phyloP scores from a whole-genome alignment of 2,113 vertebrate genomes.

The Thomomys bottae region DNA sequence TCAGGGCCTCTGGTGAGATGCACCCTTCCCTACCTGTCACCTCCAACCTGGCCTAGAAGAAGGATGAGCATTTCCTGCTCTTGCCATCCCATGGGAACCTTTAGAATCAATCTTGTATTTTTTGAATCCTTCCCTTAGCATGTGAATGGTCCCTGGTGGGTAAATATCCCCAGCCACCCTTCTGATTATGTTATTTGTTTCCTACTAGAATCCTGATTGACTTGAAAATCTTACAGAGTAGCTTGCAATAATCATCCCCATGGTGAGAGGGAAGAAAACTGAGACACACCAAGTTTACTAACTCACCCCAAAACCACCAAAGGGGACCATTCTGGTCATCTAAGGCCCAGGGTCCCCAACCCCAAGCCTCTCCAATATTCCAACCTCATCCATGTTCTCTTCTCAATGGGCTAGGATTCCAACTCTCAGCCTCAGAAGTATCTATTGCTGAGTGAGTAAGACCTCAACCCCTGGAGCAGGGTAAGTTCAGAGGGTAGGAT shows the following conservation, averaged over 20 bases:
- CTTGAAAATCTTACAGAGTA: neutral
- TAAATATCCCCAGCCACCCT: neutral
- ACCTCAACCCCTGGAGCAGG: neutral
- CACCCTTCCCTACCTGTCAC: slow-evolving; percentile 8
- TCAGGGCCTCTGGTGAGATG: neutral
- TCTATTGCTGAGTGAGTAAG: neutral
- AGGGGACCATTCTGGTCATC: neutral
- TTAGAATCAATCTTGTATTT: neutral
- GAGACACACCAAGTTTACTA: neutral
- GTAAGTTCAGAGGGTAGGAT: neutral
- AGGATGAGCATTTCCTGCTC: neutral
- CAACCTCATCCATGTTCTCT: neutral
- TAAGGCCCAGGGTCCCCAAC: neutral
- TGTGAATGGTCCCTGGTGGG: neutral
- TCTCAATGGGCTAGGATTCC: neutral
- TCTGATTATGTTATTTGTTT: neutral
- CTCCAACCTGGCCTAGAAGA: neutral
- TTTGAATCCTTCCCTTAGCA: neutral
- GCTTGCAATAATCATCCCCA: neutral
- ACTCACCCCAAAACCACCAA: neutral
- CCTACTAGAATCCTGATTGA: neutral
- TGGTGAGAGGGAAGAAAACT: neutral
- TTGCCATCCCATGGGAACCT: neutral
- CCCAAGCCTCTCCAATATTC: neutral
- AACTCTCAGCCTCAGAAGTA: neutral